Evolutionary conservation across 2,797 vertebrate genomes (phyloP).

Genomic region (Vespertilio murinus): DNA sequence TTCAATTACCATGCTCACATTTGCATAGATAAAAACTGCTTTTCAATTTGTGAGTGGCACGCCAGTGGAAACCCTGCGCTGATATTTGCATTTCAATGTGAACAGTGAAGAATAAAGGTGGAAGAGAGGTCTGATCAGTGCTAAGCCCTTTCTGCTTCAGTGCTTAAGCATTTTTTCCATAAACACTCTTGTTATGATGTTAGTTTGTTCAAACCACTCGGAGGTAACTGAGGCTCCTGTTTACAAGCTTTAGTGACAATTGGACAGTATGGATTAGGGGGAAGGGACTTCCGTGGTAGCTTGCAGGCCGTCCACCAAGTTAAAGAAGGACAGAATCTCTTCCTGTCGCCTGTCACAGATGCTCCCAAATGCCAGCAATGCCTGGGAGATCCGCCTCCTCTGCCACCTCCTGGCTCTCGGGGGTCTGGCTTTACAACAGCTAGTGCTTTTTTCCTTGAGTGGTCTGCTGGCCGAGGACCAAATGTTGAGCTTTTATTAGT

Average conservation of each 20-base stretch:
- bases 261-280: slow-evolving; percentile 80
- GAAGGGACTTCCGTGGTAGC: slow-evolving; percentile 42
- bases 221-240: slow-evolving; percentile 90
- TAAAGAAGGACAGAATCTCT: slow-evolving; percentile 44
- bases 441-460: not conserved
- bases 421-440: not conserved
- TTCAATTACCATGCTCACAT: slow-evolving; percentile 99
- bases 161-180: slow-evolving; percentile 94
- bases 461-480: not conserved
- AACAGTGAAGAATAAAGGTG: slow-evolving; percentile 99
- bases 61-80: slow-evolving; percentile 97
- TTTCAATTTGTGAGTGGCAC: slow-evolving; percentile 99
- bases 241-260: slow-evolving; percentile 89
- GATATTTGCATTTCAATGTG: slow-evolving; percentile 99
- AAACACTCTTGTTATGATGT: slow-evolving; percentile 98
- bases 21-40: slow-evolving; percentile 99
- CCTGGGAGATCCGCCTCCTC: not conserved
- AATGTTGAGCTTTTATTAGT: not conserved
- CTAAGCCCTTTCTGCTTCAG: slow-evolving; percentile 99
- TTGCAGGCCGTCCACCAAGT: slow-evolving; percentile 45
- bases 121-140: slow-evolving; percentile 98
- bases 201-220: slow-evolving; percentile 90
- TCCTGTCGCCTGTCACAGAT: not conserved
- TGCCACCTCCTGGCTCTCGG: not conserved
- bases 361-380: not conserved